Percentiles rank a stretch among this genome's conserved stretches.
These are phyloP conservation scores for Drosophila gaucha DNA, from an alignment of 2,888 invertebrate species.

Conservation along the genomic window DNA sequence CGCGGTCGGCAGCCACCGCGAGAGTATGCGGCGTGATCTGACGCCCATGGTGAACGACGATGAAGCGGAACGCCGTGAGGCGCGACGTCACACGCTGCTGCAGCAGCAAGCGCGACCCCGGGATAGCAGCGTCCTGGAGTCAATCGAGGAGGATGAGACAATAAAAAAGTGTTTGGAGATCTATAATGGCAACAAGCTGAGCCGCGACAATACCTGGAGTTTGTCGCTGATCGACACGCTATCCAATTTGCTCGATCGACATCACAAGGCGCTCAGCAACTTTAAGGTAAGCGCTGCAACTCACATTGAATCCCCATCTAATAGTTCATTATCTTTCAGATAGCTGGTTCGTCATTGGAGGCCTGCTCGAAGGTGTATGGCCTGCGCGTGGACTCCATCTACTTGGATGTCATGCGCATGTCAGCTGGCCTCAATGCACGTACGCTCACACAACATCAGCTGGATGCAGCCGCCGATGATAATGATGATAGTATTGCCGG, in stretches of 20 bases:
- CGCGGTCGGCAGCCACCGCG: slow-evolving; percentile 75
- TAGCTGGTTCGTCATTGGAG: slow-evolving; percentile 94
- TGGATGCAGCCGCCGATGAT: slow-evolving; percentile 54
- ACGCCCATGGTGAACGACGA: slow-evolving; percentile 85
- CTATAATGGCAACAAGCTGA: slow-evolving; percentile 95
- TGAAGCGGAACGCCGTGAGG: slow-evolving; percentile 87
- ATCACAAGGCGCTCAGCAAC: slow-evolving; percentile 89
- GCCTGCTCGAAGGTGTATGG: slow-evolving; percentile 95
- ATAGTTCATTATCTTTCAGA: slow-evolving; percentile 86
- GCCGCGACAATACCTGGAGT: slow-evolving; percentile 94
- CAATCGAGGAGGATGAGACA: slow-evolving; percentile 87
- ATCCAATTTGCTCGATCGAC: slow-evolving; percentile 90
- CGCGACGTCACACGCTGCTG: slow-evolving; percentile 77
- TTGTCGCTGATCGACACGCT: slow-evolving; percentile 94
- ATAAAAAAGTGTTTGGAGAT: slow-evolving; percentile 91
- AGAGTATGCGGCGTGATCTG: slow-evolving; percentile 56
- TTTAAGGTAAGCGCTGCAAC: slow-evolving; percentile 86
- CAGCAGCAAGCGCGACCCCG: slow-evolving; percentile 37
- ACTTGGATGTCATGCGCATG: slow-evolving; percentile 92
- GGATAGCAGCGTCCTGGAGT: slow-evolving; percentile 52
- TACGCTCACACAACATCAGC: slow-evolving; percentile 69
- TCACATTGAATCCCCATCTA: neutral
- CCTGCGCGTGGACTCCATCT: slow-evolving; percentile 93
- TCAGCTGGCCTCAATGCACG: slow-evolving; percentile 86
- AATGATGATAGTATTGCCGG: slow-evolving; percentile 54